These are phyloP conservation scores for Ondatra zibethicus DNA, from an alignment of 2,113 vertebrate genomes.

Conservation along the genomic window DNA sequence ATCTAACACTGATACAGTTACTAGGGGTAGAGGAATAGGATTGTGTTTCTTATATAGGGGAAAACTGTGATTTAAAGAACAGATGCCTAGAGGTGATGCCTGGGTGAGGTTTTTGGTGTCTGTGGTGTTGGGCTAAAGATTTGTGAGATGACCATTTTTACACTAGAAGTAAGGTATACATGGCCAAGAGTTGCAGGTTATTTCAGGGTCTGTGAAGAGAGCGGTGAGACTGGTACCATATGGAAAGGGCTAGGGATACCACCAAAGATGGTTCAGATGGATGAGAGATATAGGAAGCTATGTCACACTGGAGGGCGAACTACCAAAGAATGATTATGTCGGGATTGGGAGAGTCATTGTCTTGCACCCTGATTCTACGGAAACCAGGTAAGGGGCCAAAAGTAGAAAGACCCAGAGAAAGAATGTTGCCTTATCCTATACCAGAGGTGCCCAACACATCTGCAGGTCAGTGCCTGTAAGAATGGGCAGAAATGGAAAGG, in stretches of 20 bases:
- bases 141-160: background rate
- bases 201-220: background rate
- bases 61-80: background rate
- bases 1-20: background rate
- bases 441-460: background rate
- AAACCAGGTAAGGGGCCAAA: background rate
- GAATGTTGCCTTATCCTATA: background rate
- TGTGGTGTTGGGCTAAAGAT: background rate
- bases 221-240: background rate
- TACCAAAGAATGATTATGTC: background rate
- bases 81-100: background rate
- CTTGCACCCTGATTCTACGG: background rate
- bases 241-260: too few species aligned
- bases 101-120: background rate
- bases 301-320: background rate
- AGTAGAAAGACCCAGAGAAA: fast-evolving
- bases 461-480: background rate
- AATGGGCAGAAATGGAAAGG: too few species aligned
- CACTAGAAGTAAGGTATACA: background rate
- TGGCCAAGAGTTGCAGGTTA: background rate
- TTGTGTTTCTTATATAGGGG: background rate
- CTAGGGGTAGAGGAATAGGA: background rate
- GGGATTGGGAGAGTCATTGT: background rate
- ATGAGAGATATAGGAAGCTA: fast-evolving
- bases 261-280: background rate